A percentile compares a stretch with the other conserved stretches of the same genome.
Conservation (phyloP, 1,140 invertebrate genomes). For the Penaeus indicus region DNA sequence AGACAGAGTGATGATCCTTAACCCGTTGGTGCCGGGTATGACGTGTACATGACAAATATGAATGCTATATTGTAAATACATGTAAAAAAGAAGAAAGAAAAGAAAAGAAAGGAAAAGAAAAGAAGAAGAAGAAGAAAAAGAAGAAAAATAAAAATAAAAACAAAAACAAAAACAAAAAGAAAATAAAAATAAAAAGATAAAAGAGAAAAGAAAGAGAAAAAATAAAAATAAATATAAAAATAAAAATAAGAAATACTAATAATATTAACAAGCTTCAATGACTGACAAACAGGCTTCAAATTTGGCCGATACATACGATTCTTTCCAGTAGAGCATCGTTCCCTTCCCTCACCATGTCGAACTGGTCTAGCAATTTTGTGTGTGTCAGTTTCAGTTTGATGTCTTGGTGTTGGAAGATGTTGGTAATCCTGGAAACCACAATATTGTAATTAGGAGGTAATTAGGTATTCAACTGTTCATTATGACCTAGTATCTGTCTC, state of each 20-base stretch:
- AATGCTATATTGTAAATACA: no score
- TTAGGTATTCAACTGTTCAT: not conserved
- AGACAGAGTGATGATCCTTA: no score
- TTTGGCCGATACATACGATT: slow-evolving; percentile 74
- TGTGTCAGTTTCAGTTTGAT: slow-evolving; percentile 36
- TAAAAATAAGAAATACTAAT: slow-evolving; percentile 46
- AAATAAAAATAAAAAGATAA: no score
- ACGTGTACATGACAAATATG: no score
- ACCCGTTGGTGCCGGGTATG: no score
- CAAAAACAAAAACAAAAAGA: no score
- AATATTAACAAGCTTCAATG: slow-evolving; percentile 10
- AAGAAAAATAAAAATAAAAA: no score
- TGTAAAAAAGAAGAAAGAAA: no score
- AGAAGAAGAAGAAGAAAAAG: no score
- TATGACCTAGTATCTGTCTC: not conserved
- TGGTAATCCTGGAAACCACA: slow-evolving; percentile 32
- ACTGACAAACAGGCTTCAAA: not conserved
- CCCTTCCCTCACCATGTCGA: slow-evolving; percentile 81
- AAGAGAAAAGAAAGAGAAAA: no score
- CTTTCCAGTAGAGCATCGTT: slow-evolving; percentile 87
- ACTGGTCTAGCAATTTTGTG: slow-evolving; percentile 79
- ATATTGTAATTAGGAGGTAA: not conserved
- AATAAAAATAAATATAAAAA: not conserved
- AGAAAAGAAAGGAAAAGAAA: no score
- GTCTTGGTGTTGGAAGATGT: slow-evolving; percentile 53